Evolutionary conservation across 2,888 invertebrate species (phyloP), one percentile per base, ranked within the genome.

Genomic region (Congeria kusceri): DNA sequence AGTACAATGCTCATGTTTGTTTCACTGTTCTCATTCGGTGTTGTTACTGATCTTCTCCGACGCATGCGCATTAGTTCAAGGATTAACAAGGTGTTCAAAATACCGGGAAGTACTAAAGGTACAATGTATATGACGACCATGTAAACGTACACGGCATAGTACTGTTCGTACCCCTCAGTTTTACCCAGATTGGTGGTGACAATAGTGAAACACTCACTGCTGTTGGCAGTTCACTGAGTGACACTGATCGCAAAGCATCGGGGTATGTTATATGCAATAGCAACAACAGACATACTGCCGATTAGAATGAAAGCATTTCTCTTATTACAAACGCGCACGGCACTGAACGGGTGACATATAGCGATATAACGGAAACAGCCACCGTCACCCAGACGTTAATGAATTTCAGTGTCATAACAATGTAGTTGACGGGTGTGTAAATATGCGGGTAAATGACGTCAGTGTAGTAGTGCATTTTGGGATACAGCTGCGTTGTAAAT

Each of bases 311-410:
- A 81, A 9, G 92, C 89, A 63, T 89, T 90, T 13, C 72, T 82
- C 53, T 87, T 87, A 7, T 88, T 89, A 66, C 89, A 89, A 29
- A 90, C 80, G n/a, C 86, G 81, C 23, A 87, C 80, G 0, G 91
- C 88, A 61, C 80, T 87, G 74, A 92, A 91, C 20, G 92, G 92
- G 64, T 90, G 89, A 73, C 92, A 92, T 49, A 92, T 92, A 39
- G 91, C 88, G 25, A 91, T 89, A 77, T 91, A 92, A 1, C 92
- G 2, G 91, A 89, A 23, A 92, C 92, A 1, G 90, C 88, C 39
- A 92, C 89, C 0, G 92, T 92, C 18, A 91, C 84, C 90, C 91
- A 92, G 2, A 92, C 90, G 64, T 91, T 92, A 63, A 88, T 85
- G 70, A 90, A 87, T 74, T 92, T 92, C 25, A 91, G 83, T 1